phyloP scores from a whole-genome alignment of 1,140 invertebrate genomes.

The Anadara kagoshimensis region DNA sequence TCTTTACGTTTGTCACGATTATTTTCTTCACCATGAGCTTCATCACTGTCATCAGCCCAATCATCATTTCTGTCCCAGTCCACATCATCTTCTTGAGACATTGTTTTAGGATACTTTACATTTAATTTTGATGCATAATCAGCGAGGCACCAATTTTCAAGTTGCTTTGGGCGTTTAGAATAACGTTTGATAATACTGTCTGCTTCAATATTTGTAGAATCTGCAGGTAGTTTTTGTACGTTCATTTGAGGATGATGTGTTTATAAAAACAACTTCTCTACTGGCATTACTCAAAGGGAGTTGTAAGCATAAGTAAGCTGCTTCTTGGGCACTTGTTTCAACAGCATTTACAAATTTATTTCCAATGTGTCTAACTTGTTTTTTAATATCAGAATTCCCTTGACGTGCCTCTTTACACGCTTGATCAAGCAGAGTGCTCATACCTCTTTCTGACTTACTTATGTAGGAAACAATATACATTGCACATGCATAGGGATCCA shows the following conservation, averaged over 20 bases:
- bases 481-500: conserved; percentile 48
- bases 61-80: neutral
- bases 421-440: conserved; percentile 27
- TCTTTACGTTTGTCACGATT: conserved; percentile 1
- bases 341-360: conserved; percentile 18
- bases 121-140: conserved; percentile 27
- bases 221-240: conserved; percentile 11
- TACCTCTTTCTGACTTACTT: conserved; percentile 43
- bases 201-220: conserved; percentile 1
- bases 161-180: conserved; percentile 5
- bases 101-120: conserved; percentile 17
- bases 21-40: neutral
- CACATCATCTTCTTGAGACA: neutral
- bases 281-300: conserved; percentile 30
- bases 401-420: conserved; percentile 36
- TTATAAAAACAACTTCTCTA: conserved; percentile 40
- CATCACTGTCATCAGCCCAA: neutral
- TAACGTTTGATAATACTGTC: conserved; percentile 12
- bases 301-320: conserved; percentile 37
- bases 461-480: conserved; percentile 42
- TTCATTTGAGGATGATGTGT: conserved; percentile 25
- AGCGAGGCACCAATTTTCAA: conserved; percentile 19
- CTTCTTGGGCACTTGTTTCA: conserved; percentile 30
- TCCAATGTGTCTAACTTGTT: conserved; percentile 43
- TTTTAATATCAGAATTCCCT: conserved; percentile 37